Percentiles rank a stretch among this genome's conserved stretches.
Evolutionary conservation across 2,888 invertebrate species (phyloP).

Genomic region (Rhorus exstirpatorius): DNA sequence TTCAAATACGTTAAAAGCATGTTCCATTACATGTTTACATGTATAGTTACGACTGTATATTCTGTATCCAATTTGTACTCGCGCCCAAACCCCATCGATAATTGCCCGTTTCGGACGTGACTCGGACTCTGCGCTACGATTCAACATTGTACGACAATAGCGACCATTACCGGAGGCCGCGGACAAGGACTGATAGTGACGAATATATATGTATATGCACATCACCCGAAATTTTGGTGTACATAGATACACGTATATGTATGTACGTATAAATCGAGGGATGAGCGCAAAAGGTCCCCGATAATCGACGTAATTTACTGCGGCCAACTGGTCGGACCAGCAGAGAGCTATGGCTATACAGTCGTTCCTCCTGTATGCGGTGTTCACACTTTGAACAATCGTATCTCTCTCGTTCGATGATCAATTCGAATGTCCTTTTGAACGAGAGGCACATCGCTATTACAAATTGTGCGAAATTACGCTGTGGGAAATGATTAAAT

Average conservation of each 20-base stretch:
- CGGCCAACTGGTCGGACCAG: slow-evolving; percentile 45
- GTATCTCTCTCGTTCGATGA: slow-evolving; percentile 36
- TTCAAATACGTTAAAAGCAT: no score
- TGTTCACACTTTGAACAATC: slow-evolving; percentile 51
- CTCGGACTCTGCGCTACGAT: slow-evolving; percentile 39
- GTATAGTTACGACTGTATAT: neutral
- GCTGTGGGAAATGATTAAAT: slow-evolving; percentile 17
- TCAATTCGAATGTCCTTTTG: slow-evolving; percentile 29
- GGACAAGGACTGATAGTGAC: slow-evolving; percentile 47
- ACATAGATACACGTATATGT: neutral
- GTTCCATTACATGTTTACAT: slow-evolving; percentile 20
- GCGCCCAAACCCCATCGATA: slow-evolving; percentile 39
- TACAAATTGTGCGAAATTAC: slow-evolving; percentile 26
- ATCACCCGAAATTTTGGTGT: slow-evolving; percentile 40
- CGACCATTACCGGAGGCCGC: slow-evolving; percentile 36
- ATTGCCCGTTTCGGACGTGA: slow-evolving; percentile 38
- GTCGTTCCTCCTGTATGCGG: slow-evolving; percentile 8
- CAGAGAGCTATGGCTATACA: slow-evolving; percentile 7
- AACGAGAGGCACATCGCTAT: neutral
- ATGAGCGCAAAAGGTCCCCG: slow-evolving; percentile 22
- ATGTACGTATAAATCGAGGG: slow-evolving; percentile 18
- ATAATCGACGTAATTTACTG: slow-evolving; percentile 65
- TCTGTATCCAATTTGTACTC: slow-evolving; percentile 4
- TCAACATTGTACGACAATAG: slow-evolving; percentile 38
- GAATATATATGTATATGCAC: slow-evolving; percentile 26